Evolutionary conservation across 2,113 vertebrate species (phyloP), one percentile per base, ranked within the genome.

Genomic region (Spermophilus dauricus): DNA sequence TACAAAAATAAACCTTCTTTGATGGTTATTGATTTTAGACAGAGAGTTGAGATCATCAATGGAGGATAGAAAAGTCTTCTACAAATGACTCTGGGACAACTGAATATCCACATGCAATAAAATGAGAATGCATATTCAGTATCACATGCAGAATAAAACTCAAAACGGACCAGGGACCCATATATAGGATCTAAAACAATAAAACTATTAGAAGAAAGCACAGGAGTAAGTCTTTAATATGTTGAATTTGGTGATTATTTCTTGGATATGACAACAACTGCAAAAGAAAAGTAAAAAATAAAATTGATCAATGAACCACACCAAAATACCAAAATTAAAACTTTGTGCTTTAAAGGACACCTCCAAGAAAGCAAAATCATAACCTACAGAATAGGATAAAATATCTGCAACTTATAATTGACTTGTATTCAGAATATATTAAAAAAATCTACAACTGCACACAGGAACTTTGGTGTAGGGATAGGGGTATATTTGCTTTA

Each of bases 321-420:
- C 81, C 30, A 65, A 94, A 34, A 32, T 73, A 76, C 81, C 30
- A 56, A 94, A 34, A 32, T 80, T 69, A 51, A 89, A 92, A 92
- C 18, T 81, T 56, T 94, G 45, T 83, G 8, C 17, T 28, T 70
- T 93, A 45, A 42, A 94, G 28, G 9, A 42, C 80, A 45, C 2
- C 37, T 73, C 56, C 34, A 89, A 72, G 28, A 91, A 83, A 75
- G 5, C 80, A 39, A 89, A 90, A 88, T 73, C 8, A 45, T 8
- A 65, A 56, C 9, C 16, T 30, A 78, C 8, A 73, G 42, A 76
- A 65, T 39, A 1, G 5, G 22, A 91, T 14, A 63, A 1, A 80
- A 26, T 53, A 69, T 85, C 76, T 85, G 1, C 24, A 89, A 89
- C 75, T 81, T 26, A 85, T 2, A 61, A 32, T 0, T 67, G 5